Base-by-base conservation (phyloP, 1,140 invertebrate genomes). In the Drosophila paulistorum region DNA sequence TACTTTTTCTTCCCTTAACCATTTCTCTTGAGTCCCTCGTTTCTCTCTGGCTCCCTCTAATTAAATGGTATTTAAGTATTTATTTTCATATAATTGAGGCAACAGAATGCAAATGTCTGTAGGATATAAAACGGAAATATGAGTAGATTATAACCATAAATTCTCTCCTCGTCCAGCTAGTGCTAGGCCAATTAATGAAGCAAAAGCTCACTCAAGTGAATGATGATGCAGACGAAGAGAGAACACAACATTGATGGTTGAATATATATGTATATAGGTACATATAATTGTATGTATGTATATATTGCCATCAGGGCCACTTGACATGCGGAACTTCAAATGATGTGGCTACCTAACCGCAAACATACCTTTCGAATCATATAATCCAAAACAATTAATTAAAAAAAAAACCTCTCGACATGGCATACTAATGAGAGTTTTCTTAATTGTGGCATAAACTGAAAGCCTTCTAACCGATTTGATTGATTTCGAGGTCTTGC, bases 61-160 rank as follows among this genome's bases (percentile, higher is more conserved):
- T 82, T 81, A 79, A 81, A 83, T 68, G 61, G 67, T 65, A 77
- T 77, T 83, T 77, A 81, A 73, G 79, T 77, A 81, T 81, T 81
- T 81, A 81, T 74, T 65, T 81, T 70, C 75, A 51, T 66, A 81
- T 81, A 81, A 81, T 81, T 81, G 73, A 71, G 72, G 74, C 51
- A 73, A 60, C 65, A 65, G 42, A 51, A 64, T 63, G 54, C 54
- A 76, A 76, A 45, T 64, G 48, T 62, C 51, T 2, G 45, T 51
- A 63, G 67, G 66, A 63, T 74, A 48, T 61, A 45, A 71, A 61
- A 65, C 59, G 57, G 60, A 63, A 62, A 51, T 62, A 68, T 33
- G 14, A 64, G 59, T 48, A 60, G 57, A 72, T 51, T 48, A 62
- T 33, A 55, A 58, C 63, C 61, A 13, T 69, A 79, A 74, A 79